Base-by-base conservation (phyloP, 2,113 vertebrate species). In the Callipepla californica region DNA sequence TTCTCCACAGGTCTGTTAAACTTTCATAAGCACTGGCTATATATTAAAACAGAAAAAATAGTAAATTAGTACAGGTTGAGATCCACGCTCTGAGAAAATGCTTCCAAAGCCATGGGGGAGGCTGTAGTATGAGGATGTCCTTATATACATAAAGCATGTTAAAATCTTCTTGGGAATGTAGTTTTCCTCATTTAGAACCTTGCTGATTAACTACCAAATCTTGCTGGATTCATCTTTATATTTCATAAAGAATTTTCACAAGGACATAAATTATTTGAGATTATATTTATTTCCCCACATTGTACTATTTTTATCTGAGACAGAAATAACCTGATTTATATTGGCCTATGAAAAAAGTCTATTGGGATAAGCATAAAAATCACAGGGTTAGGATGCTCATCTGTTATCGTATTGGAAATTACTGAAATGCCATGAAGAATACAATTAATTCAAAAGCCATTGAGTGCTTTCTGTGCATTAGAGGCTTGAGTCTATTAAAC, bases 401-500 rank as follows among this genome's bases (percentile, higher is more conserved):
- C 62, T 51, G 30, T 87, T 87, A 75, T 34, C 40, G 13, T 53
- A 22, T 13, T 63, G 80, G 68, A 93, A 66, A 67, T 93, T 78
- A 84, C 26, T 93, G 89, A 69, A 95, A 77, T 50, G 68, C 9
- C 11, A 45, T 26, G 73, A 93, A 74, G 76, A 90, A 91, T 30
- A 53, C 61, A 92, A 76, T 95, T 96, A 91, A 88, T 90, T 91
- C 73, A 82, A 81, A 73, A 93, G 19, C 89, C 87, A 88, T 89
- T 70, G 83, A 92, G 75, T 94, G 17, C 53, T 75, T 95, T 92
- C 91, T 3, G 4, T 80, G 61, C 75, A 66, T 77, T 82, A 28
- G 63, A 87, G 69, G 65, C 38, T 80, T 55, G 84, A 93, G 94
- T 96, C 94, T 96, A 94, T 96, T 96, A 96, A 97, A 95, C 70